Evolutionary conservation across 2,888 invertebrate genomes (phyloP).

Genomic region (Cephalotes varians): DNA sequence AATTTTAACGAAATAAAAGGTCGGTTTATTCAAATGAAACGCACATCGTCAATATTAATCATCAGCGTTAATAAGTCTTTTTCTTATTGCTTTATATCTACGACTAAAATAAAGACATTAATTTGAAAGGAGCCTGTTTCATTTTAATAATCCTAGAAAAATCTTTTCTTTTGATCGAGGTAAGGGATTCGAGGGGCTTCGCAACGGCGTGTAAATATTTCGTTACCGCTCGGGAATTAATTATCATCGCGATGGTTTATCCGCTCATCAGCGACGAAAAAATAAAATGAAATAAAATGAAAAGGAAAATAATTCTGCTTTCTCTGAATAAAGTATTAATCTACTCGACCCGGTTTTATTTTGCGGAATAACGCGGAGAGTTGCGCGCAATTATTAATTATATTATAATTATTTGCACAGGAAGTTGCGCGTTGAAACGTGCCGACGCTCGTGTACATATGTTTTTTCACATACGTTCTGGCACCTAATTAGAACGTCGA

Average conservation of each 20-base stretch:
- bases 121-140: not conserved
- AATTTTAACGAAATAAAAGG: constrained; percentile 14
- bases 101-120: not conserved
- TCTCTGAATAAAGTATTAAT: constrained; percentile 33
- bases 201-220: constrained; percentile 25
- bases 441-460: not conserved
- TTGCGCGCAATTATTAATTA: constrained; percentile 34
- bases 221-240: constrained; percentile 34
- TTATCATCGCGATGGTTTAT: constrained; percentile 29
- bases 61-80: not conserved
- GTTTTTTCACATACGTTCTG: constrained; percentile 19
- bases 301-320: constrained; percentile 7
- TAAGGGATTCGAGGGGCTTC: not conserved
- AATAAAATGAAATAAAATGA: not conserved
- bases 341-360: constrained; percentile 1
- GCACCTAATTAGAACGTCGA: constrained; percentile 31
- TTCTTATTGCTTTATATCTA: not conserved
- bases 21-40: not conserved
- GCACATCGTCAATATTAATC: not conserved
- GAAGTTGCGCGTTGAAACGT: constrained; percentile 1
- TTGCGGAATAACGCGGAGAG: not conserved
- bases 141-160: not conserved
- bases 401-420: constrained; percentile 38
- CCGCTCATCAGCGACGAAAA: constrained; percentile 1
- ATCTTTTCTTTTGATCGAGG: not conserved